phyloP scores from a whole-genome alignment of 2,888 invertebrate species.

The Eucera pruinosa region DNA sequence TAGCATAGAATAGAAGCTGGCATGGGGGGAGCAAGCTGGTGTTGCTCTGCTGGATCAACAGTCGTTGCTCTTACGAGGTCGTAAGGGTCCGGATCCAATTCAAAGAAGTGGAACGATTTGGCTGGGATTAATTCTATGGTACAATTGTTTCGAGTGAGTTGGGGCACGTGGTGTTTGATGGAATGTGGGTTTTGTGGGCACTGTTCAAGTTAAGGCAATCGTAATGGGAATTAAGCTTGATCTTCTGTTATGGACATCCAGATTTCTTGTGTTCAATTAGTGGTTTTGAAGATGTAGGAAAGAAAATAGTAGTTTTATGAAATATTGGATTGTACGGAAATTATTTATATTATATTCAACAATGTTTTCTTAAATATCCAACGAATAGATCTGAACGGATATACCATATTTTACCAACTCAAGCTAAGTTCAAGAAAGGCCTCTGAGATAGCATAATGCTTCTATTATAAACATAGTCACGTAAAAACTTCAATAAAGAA shows the following conservation, averaged over 20 bases:
- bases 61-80: slow-evolving; percentile 28
- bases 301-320: too few relatives aligned
- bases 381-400: too few relatives aligned
- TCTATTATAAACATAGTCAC: too few relatives aligned
- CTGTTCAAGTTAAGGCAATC: not conserved
- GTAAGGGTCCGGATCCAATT: slow-evolving; percentile 51
- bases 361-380: too few relatives aligned
- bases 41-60: slow-evolving; percentile 41
- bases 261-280: too few relatives aligned
- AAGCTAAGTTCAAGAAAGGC: too few relatives aligned
- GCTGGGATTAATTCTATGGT: slow-evolving; percentile 35
- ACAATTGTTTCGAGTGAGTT: slow-evolving; percentile 6
- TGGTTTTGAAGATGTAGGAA: too few relatives aligned
- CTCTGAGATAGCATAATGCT: too few relatives aligned
- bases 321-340: too few relatives aligned
- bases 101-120: slow-evolving; percentile 57
- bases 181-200: not conserved
- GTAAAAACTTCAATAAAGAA: too few relatives aligned
- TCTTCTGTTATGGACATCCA: not conserved
- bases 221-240: not conserved
- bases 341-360: too few relatives aligned
- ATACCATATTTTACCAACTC: too few relatives aligned
- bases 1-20: slow-evolving; percentile 25
- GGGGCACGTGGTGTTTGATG: not conserved
- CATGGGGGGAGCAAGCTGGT: slow-evolving; percentile 25